A percentile compares a stretch with the other conserved stretches of the same genome.
Conservation (phyloP, 2,797 vertebrate species). For the Loris lydekkerianus region DNA sequence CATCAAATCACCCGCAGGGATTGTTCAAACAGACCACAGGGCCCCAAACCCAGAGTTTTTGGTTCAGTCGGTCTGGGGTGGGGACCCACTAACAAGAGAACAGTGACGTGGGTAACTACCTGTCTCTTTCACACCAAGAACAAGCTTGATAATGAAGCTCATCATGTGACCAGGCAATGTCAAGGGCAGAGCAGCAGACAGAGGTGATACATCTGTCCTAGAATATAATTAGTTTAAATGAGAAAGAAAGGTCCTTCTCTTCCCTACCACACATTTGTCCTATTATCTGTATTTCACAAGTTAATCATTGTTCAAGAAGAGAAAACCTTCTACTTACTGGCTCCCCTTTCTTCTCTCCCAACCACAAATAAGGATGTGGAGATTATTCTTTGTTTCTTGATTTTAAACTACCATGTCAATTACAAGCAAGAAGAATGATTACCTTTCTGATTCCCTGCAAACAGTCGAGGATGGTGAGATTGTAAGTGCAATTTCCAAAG, state of each 20-base stretch:
- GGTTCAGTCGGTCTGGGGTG: neutral
- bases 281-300: neutral
- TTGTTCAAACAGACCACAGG: neutral
- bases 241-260: neutral
- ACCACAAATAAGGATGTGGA: neutral
- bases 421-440: constrained; percentile 80
- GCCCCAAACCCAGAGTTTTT: neutral
- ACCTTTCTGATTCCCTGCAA: constrained; percentile 98
- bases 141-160: constrained; percentile 23
- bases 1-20: neutral
- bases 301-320: neutral
- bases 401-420: neutral
- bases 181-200: neutral
- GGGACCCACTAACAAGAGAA: neutral
- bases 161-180: neutral
- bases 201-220: neutral
- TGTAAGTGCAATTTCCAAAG: constrained; percentile 96
- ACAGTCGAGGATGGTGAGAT: constrained; percentile 96
- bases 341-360: neutral
- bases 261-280: neutral
- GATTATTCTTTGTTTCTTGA: neutral
- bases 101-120: neutral
- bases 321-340: neutral
- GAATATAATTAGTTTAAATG: neutral
- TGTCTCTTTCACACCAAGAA: neutral